Conservation (phyloP, 2,113 vertebrate species). For the Bambusicola thoracicus region DNA sequence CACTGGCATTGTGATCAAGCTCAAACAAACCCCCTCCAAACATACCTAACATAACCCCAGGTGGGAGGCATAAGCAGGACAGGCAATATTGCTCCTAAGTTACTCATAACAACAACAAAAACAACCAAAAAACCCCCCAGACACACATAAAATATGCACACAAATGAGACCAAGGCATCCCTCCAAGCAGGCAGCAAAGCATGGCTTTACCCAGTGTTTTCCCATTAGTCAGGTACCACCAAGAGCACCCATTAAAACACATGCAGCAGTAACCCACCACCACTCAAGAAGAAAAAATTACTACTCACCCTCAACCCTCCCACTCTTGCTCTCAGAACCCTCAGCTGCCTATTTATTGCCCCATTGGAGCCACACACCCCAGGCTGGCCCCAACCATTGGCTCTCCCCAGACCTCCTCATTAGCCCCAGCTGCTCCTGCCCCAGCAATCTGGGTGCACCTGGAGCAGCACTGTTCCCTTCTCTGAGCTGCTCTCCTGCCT, state of each 20-base stretch:
- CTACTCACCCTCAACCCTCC: neutral
- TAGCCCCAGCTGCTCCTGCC: neutral
- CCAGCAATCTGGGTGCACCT: neutral
- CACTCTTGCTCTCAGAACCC: rapidly evolving
- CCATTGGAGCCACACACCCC: neutral
- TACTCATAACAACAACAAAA: too few species aligned
- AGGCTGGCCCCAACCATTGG: neutral
- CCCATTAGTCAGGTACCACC: neutral
- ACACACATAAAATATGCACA: neutral
- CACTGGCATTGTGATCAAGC: neutral
- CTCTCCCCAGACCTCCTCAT: neutral
- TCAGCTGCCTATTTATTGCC: conserved; percentile 40
- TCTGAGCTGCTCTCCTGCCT: rapidly evolving
- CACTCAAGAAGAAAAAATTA: rapidly evolving
- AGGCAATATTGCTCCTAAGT: neutral
- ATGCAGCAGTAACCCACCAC: neutral
- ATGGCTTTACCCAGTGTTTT: neutral
- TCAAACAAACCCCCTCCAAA: neutral
- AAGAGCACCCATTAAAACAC: neutral
- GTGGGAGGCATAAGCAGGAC: neutral
- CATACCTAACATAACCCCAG: neutral
- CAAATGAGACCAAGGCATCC: neutral
- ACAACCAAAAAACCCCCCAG: neutral
- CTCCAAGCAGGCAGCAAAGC: neutral
- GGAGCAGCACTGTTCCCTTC: neutral